phyloP scores from a whole-genome alignment of 2,113 vertebrate genomes.

The Lycocorax pyrrhopterus region DNA sequence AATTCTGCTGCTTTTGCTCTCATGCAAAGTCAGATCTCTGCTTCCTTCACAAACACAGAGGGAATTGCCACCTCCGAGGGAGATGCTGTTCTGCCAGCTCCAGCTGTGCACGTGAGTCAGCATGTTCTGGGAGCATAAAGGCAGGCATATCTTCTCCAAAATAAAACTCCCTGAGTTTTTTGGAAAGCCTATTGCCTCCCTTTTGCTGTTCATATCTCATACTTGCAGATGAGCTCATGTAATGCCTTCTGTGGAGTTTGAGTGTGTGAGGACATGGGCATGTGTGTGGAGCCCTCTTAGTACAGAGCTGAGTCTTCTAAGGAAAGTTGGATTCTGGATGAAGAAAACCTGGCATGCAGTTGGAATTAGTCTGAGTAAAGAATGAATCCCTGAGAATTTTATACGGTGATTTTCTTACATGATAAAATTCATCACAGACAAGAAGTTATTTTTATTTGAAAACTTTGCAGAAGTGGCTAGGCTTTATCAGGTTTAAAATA shows the following conservation, averaged over 20 bases:
- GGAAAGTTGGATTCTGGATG: neutral
- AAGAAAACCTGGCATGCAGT: neutral
- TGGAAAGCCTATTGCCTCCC: neutral
- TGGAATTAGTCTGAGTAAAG: neutral
- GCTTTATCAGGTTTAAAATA: neutral
- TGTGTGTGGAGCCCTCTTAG: fast-evolving
- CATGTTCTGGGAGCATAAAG: neutral
- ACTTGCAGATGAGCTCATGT: neutral
- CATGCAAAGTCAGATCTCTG: neutral
- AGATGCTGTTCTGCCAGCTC: neutral
- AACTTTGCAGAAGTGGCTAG: neutral
- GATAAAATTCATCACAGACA: neutral
- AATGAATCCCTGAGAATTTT: neutral
- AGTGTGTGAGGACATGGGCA: neutral
- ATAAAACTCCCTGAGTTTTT: neutral
- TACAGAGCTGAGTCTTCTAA: neutral
- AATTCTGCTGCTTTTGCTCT: neutral
- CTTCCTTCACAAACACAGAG: neutral
- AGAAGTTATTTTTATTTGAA: neutral
- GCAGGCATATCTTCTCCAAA: neutral
- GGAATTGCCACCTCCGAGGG: neutral
- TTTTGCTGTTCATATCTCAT: fast-evolving
- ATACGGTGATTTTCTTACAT: neutral
- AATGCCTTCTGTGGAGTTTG: neutral
- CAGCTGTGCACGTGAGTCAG: neutral